phyloP scores from a whole-genome alignment of 2,113 vertebrate genomes.

The Pristiophorus japonicus region DNA sequence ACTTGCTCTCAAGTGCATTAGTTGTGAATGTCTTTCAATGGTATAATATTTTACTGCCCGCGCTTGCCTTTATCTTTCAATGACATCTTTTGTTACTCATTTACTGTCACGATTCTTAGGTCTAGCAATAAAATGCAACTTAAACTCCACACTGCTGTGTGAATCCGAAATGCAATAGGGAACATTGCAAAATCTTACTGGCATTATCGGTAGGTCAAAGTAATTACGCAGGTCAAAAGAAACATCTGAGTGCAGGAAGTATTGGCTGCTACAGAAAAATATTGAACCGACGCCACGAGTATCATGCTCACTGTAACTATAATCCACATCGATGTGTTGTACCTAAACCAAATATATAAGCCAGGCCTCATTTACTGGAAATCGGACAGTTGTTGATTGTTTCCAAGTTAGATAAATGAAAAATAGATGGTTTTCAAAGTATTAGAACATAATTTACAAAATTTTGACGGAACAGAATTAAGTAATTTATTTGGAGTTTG shows the following conservation, averaged over 20 bases:
- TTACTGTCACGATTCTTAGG: background rate
- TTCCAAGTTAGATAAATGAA: background rate
- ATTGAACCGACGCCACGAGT: background rate
- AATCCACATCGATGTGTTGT: background rate
- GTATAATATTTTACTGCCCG: conserved; percentile 12
- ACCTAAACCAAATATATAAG: background rate
- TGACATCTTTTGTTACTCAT: conserved; percentile 38
- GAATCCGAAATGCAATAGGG: background rate
- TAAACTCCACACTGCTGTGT: background rate
- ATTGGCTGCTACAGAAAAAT: background rate
- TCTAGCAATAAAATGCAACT: background rate
- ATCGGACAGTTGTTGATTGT: background rate
- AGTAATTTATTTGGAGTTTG: background rate
- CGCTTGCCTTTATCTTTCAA: conserved; percentile 16
- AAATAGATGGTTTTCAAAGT: background rate
- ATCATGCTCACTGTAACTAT: background rate
- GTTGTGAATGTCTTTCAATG: conserved; percentile 26
- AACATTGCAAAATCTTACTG: background rate
- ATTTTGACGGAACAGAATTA: background rate
- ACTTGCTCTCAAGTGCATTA: background rate
- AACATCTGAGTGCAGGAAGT: background rate
- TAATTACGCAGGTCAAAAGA: background rate
- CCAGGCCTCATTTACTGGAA: background rate
- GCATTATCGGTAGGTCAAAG: background rate
- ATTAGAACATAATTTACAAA: background rate